Base-by-base conservation (phyloP, 2,113 vertebrate genomes). In the Prietella phreatophila region DNA sequence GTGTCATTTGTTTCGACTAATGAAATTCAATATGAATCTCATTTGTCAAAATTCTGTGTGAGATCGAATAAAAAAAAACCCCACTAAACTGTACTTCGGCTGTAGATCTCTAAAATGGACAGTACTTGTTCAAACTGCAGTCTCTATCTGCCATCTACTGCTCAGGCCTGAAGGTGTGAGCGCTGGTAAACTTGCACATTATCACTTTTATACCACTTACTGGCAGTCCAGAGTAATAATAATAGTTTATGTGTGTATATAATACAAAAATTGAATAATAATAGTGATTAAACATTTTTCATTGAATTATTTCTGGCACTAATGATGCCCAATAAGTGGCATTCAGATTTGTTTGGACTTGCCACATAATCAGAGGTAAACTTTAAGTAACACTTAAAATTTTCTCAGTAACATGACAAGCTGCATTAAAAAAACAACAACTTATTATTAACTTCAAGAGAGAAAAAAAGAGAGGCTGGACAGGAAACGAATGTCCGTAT, bases 91-190 rank as follows among this genome's bases (percentile, higher is more conserved):
- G 10, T 5, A 61, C 58, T 17, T 36, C n/a, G 33, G 20, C 15
- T 20, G 20, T 20, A 82, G 10, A 17, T 36, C 71, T 47, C 9
- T 1, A 19, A 8, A 58, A 25, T 63, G 30, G 20, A 22, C 2
- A 9, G 61, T 53, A 30, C 33, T 14, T 7, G 39, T 17, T 83
- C 79, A 36, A 61, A 20, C 60, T n/a, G 27, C 39, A 53, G 82
- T 53, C 61, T 67, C 63, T 33, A 69, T 50, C 82, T 84, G 63
- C 82, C 63, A 69, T 53, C 63, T 84, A 69, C 82, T 69, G 82
- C 82, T 83, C 36, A 65, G 33, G 81, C 61, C 61, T 53, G 82
- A 83, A 65, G 82, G 61, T 50, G 82, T 83, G 61, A 50, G 14
- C 11, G 39, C 7, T 30, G 50, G 30, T 30, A 63, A 83, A 67